Conservation (phyloP, 2,113 vertebrate genomes). For the Phaethornis superciliosus region DNA sequence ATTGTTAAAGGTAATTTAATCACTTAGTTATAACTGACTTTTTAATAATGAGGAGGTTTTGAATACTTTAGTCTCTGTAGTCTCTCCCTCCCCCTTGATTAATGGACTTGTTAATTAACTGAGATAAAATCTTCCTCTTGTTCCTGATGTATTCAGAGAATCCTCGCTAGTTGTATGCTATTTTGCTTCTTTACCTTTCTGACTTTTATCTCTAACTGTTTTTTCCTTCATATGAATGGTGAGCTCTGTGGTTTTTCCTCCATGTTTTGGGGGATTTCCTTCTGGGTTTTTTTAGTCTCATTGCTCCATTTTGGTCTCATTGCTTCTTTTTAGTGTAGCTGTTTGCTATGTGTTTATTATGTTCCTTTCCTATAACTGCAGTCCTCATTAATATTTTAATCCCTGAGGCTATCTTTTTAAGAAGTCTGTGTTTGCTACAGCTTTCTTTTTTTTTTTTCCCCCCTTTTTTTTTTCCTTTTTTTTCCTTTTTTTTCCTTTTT, state of each 20-base stretch:
- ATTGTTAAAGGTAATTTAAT: slow-evolving; percentile 3
- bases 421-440: neutral
- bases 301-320: too few species aligned
- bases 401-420: neutral
- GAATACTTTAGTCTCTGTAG: neutral
- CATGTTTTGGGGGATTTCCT: neutral
- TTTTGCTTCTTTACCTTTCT: neutral
- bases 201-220: neutral
- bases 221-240: neutral
- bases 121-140: neutral
- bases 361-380: neutral
- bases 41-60: neutral
- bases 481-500: too few species aligned
- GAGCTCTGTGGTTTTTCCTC: neutral
- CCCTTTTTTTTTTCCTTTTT: too few species aligned
- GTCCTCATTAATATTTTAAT: neutral
- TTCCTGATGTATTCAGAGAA: neutral
- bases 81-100: neutral
- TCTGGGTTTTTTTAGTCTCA: neutral
- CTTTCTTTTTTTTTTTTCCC: neutral
- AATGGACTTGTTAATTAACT: slow-evolving; percentile 11
- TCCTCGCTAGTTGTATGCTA: neutral
- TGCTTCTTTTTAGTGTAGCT: neutral
- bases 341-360: neutral
- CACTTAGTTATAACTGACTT: neutral